These are phyloP conservation scores for Tragelaphus imberbis DNA, from an alignment of 2,113 vertebrate species.

Conservation along the genomic window DNA sequence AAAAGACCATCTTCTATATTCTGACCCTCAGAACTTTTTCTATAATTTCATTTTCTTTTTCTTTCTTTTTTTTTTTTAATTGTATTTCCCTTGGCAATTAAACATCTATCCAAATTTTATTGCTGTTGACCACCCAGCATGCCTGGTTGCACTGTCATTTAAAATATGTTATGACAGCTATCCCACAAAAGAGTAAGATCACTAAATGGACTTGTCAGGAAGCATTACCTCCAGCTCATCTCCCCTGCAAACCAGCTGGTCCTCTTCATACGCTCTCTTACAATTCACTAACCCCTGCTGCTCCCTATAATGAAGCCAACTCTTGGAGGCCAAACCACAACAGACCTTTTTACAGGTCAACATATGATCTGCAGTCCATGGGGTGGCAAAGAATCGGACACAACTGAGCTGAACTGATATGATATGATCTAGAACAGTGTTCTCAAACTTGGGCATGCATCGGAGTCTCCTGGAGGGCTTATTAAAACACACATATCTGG, in stretches of 20 bases:
- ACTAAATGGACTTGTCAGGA: slow-evolving; percentile 70
- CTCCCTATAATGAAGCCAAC: slow-evolving; percentile 33
- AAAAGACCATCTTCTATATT: background rate
- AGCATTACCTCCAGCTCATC: slow-evolving; percentile 53
- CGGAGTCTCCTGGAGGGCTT: background rate
- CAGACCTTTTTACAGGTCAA: background rate
- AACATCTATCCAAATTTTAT: slow-evolving; percentile 29
- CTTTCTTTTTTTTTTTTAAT: background rate
- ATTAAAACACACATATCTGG: background rate
- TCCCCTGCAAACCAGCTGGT: slow-evolving; percentile 38
- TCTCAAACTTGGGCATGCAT: background rate
- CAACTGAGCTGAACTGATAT: background rate
- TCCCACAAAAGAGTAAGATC: slow-evolving; percentile 59
- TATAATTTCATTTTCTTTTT: background rate
- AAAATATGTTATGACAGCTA: slow-evolving; percentile 49
- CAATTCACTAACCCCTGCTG: background rate
- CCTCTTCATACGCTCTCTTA: slow-evolving; percentile 23
- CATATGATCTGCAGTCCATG: background rate
- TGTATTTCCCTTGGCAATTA: background rate
- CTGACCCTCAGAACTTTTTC: background rate
- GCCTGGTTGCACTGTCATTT: slow-evolving; percentile 50
- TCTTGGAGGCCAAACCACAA: slow-evolving; percentile 30
- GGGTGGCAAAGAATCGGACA: background rate
- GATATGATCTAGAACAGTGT: background rate
- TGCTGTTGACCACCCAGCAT: slow-evolving; percentile 28